Percentiles rank a stretch among this genome's conserved stretches.
These are phyloP conservation scores for Cichlasoma orientale DNA, from an alignment of 2,797 vertebrate species.

Conservation along the genomic window DNA sequence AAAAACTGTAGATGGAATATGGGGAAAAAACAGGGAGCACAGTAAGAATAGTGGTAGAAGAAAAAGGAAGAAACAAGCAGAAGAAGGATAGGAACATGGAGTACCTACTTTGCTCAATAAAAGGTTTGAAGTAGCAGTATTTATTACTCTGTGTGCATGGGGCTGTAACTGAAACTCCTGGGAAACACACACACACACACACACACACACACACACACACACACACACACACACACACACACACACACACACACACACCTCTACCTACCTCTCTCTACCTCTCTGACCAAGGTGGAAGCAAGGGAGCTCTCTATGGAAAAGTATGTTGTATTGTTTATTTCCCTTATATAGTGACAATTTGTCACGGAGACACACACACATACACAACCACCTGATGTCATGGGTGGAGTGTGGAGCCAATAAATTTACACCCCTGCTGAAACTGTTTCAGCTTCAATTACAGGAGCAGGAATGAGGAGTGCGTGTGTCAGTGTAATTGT, in stretches of 20 bases:
- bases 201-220: not conserved
- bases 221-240: no score
- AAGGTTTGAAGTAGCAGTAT: constrained; percentile 45
- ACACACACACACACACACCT: no score
- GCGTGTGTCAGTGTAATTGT: not conserved
- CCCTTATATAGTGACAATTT: constrained; percentile 43
- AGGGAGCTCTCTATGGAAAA: constrained; percentile 35
- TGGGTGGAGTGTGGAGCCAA: constrained; percentile 31
- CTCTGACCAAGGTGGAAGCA: constrained; percentile 32
- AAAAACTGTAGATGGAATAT: not conserved
- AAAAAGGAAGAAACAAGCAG: not conserved
- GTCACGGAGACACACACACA: constrained; percentile 30
- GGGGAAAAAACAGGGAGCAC: not conserved
- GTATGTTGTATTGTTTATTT: constrained; percentile 60
- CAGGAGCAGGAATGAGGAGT: constrained; percentile 11
- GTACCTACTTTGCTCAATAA: constrained; percentile 22
- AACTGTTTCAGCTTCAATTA: constrained; percentile 53
- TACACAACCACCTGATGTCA: constrained; percentile 18
- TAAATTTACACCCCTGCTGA: constrained; percentile 48
- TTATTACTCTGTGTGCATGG: constrained; percentile 48
- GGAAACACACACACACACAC: constrained; percentile 5
- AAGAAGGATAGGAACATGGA: constrained; percentile 21
- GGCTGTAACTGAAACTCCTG: constrained; percentile 22
- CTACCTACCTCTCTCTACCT: not conserved
- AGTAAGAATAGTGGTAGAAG: not conserved